Percentiles rank a stretch among this genome's conserved stretches.
These are phyloP conservation scores for Tamias sibiricus DNA, from an alignment of 2,113 vertebrate genomes.

Conservation along the genomic window DNA sequence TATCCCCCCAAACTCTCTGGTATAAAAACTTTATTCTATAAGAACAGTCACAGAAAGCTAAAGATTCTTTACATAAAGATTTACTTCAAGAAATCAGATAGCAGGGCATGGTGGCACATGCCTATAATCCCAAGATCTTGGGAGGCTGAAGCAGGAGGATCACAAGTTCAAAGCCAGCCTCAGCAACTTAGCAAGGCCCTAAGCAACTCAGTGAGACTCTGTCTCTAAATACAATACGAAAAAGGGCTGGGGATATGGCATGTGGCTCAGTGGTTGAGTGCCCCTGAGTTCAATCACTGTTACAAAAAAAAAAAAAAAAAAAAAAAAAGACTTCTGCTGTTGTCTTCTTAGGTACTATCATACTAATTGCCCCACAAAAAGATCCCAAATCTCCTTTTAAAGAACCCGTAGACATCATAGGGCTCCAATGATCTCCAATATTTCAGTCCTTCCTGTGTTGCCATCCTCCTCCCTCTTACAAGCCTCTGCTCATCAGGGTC, in stretches of 20 bases:
- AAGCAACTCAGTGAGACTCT: no score
- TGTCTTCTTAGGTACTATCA: slow-evolving; percentile 45
- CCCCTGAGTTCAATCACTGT: no score
- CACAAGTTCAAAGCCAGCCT: no score
- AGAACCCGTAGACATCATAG: not conserved
- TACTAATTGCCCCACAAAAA: not conserved
- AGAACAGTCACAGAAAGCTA: slow-evolving; percentile 43
- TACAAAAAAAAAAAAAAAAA: not conserved
- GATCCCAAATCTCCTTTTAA: slow-evolving; percentile 24
- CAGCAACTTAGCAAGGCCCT: no score
- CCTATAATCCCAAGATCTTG: no score
- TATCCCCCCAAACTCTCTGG: slow-evolving; percentile 35
- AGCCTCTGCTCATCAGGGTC: slow-evolving; percentile 67
- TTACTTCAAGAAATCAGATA: not conserved
- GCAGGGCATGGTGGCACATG: no score
- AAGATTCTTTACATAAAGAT: slow-evolving; percentile 52
- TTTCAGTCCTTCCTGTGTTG: slow-evolving; percentile 51
- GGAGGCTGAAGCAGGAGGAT: no score
- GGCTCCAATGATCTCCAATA: not conserved
- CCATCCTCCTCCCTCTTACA: slow-evolving; percentile 31
- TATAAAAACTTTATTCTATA: slow-evolving; percentile 54
- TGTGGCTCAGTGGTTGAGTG: no score
- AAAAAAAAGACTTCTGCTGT: slow-evolving; percentile 30
- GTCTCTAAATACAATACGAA: no score
- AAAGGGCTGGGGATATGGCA: no score